Base-by-base conservation (phyloP, 2,888 invertebrate genomes). In the Parascotia fuliginaria region DNA sequence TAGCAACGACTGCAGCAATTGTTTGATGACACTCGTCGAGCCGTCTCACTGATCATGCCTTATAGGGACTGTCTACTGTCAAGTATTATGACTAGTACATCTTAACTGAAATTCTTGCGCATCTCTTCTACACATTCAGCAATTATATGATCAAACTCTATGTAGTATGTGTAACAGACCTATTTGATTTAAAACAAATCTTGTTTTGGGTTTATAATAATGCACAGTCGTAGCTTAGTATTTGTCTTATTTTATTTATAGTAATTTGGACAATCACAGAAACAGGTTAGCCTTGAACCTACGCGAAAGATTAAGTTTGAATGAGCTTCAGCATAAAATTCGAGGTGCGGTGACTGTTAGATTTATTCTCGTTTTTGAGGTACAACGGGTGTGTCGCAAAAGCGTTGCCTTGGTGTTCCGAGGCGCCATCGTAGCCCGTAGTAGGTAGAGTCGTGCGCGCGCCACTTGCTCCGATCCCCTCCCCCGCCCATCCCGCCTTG, bases 361-460 rank as follows among this genome's bases (percentile, higher is more conserved):
- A 84, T 81, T 85, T 75, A 83, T 83, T 83, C 77, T 79, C 67
- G 75, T 75, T 80, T 73, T 74, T 75, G 75, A 81, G 79, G 79
- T 80, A 73, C 79, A 73, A 77, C 86, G 86, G 87, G 85, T 87
- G 89, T 89, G 89, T 87, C 87, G 87, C 84, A 87, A 88, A 89
- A 85, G 83, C 82, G 82, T 84, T 83, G 83, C 82, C 85, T 87
- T 85, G 89, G 87, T 89, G 83, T 85, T 87, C 75, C 73, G 84
- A 83, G 81, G 89, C 89, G 88, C 87, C 89, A 83, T 81, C 89
- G 86, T 84, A 85, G 81, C 73, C 77, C 85, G 87, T 87, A 87
- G 89, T 88, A 85, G 83, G 85, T 81, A 83, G 83, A 85, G 83
- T 71, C 76, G 85, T 89, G 90, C 91, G 91, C 90, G 89, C 90